A percentile compares a stretch with the other conserved stretches of the same genome.
These are phyloP conservation scores for Buathra laborator DNA, from an alignment of 2,888 invertebrate genomes.

Conservation along the genomic window DNA sequence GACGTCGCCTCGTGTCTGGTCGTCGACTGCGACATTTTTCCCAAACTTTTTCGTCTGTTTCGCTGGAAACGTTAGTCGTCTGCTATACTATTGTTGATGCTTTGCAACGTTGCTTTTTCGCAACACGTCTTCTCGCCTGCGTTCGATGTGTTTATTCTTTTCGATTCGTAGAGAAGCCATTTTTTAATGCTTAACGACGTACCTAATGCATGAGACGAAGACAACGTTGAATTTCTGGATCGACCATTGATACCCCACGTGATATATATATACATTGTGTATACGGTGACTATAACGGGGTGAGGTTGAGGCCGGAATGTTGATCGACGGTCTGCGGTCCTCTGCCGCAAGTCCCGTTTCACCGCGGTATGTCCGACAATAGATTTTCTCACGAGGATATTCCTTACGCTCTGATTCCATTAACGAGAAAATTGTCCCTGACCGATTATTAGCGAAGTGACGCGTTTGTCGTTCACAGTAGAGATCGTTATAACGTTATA, in stretches of 20 bases:
- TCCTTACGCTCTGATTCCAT: constrained; percentile 51
- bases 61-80: neutral
- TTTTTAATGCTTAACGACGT: neutral
- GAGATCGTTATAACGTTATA: neutral
- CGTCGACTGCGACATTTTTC: neutral
- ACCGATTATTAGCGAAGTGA: constrained; percentile 53
- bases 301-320: constrained; percentile 32
- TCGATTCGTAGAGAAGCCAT: neutral
- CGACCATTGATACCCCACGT: neutral
- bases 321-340: constrained; percentile 51
- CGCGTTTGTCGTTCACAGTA: constrained; percentile 20
- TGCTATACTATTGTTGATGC: neutral
- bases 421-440: constrained; percentile 51
- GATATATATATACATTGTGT: neutral
- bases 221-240: neutral
- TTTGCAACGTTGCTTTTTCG: neutral
- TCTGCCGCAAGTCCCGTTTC: constrained; percentile 29
- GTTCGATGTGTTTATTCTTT: neutral
- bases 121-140: neutral
- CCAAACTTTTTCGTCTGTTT: neutral
- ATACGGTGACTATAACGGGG: neutral
- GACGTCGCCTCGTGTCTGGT: neutral
- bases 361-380: constrained; percentile 43
- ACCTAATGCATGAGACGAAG: too few relatives aligned
- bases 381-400: constrained; percentile 57